Base-by-base conservation (phyloP, 2,797 vertebrate species). In the Knipowitschia caucasica region DNA sequence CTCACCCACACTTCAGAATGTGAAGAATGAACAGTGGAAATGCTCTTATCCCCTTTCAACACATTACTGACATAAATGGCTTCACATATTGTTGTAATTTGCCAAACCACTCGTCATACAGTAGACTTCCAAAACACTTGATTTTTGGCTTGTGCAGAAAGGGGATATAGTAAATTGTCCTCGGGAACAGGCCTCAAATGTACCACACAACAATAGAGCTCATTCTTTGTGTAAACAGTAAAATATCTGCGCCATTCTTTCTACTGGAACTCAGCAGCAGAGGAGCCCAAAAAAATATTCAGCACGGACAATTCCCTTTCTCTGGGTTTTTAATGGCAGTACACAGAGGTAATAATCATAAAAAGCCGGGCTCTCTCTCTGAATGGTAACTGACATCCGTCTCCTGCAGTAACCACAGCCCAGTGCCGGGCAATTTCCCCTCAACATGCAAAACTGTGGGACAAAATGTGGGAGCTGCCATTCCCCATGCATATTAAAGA, bases 401-500 rank as follows among this genome's bases (percentile, higher is more conserved):
- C 82, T 86, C 76, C 78, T 71, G 77, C 69, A 79, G 77, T 78
- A 82, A 80, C 78, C 70, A 56, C 75, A 78, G 80, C 56, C 59
- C 77, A 67, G 64, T 11, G 40, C 82, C 39, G 83, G 85, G 81
- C 85, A 86, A 89, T 88, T 89, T 88, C 81, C 71, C 72, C 73
- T 84, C 84, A 77, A 88, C 85, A 88, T 87, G 87, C 83, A 86
- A 89, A 89, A 85, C 78, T 86, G 84, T 78, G 73, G 69, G 85
- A 87, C 82, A 82, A 83, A 86, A 86, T 83, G 86, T 85, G 73
- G 81, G 87, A 87, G 86, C 89, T 90, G 89, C 86, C 89, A 91
- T 91, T 92, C 89, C 91, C 88, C 79, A 87, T 47, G 47, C 89
- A 92, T 92, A 94, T 92, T 94, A 95, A 94, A 95, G 93, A 95